phyloP scores from a whole-genome alignment of 2,113 vertebrate genomes.

The Pontoporia blainvillei region DNA sequence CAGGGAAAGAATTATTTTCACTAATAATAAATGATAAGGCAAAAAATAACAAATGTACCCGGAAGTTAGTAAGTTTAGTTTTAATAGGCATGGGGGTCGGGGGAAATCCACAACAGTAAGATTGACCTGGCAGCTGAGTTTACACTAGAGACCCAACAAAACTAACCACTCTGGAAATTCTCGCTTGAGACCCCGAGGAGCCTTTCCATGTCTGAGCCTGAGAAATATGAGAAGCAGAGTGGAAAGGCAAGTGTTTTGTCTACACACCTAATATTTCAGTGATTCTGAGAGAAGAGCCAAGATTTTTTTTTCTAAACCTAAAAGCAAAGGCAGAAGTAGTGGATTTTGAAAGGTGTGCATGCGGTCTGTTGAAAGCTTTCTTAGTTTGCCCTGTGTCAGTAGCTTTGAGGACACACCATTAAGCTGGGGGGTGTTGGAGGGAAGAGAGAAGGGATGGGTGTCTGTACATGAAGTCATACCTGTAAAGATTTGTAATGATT shows the following conservation, averaged over 20 bases:
- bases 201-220: conserved; percentile 35
- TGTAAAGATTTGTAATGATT: not conserved
- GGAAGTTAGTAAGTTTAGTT: conserved; percentile 9
- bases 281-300: not conserved
- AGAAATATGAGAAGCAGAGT: not conserved
- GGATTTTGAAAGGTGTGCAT: not conserved
- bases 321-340: not conserved
- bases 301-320: not conserved
- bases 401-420: not conserved
- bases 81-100: not conserved
- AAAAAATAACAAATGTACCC: conserved; percentile 60
- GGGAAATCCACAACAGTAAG: not conserved
- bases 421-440: not conserved
- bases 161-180: not conserved
- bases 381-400: not conserved
- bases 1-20: conserved; percentile 40
- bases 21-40: conserved; percentile 58
- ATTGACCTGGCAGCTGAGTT: conserved; percentile 28
- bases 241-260: not conserved
- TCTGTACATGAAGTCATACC: not conserved
- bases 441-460: accelerated
- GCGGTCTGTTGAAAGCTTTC: not conserved
- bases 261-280: not conserved
- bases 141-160: conserved; percentile 11
- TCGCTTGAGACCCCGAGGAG: conserved; percentile 33